Conservation (phyloP, 2,797 vertebrate genomes). For the Pangasius larnaudii region DNA sequence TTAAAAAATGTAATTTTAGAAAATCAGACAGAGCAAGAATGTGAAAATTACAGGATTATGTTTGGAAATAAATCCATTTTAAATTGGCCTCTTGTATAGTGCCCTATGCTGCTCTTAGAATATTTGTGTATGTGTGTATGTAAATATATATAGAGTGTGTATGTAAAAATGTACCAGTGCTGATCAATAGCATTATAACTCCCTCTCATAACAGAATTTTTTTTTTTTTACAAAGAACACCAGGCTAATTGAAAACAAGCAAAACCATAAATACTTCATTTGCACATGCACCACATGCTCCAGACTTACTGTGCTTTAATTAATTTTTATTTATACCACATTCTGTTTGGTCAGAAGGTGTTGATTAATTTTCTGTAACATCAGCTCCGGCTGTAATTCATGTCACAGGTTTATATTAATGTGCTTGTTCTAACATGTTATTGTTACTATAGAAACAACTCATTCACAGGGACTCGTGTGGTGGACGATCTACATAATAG, state of each 20-base stretch:
- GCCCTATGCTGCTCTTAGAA: not conserved
- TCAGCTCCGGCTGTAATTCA: not conserved
- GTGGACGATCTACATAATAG: not conserved
- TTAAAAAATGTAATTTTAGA: not conserved
- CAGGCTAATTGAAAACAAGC: conserved; percentile 1
- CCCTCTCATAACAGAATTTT: too few species aligned
- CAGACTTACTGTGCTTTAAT: conserved; percentile 30
- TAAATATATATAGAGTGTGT: not conserved
- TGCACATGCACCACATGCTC: conserved; percentile 13
- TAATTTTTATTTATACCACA: not conserved
- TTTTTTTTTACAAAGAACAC: not conserved
- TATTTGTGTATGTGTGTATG: not conserved
- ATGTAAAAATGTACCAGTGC: not conserved
- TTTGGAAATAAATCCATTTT: conserved; percentile 45
- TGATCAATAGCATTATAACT: too few species aligned
- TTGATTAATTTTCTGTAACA: not conserved
- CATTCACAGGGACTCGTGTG: not conserved
- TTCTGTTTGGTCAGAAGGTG: not conserved
- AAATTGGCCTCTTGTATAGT: not conserved
- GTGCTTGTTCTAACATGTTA: not conserved
- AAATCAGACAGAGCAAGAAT: not conserved
- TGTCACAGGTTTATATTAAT: not conserved
- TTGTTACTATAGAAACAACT: not conserved
- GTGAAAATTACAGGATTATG: conserved; percentile 57
- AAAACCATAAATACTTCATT: conserved; percentile 37